phyloP scores from a whole-genome alignment of 1,140 invertebrate genomes.

The Lithobius niger region DNA sequence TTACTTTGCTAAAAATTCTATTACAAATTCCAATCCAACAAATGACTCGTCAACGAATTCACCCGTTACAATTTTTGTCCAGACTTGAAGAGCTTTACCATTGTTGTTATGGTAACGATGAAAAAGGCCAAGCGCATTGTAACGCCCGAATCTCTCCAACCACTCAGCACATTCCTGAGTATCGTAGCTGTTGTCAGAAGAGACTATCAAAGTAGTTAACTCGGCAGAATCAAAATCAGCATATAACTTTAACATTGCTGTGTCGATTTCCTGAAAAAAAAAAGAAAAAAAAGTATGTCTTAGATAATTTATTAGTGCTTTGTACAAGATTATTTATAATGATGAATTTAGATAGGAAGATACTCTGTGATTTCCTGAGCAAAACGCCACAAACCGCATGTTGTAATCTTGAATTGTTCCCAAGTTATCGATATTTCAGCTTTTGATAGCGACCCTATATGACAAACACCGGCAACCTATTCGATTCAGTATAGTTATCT shows the following conservation, averaged over 20 bases:
- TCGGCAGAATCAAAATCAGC: slow-evolving; percentile 30
- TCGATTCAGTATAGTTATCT: no score
- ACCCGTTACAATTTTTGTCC: slow-evolving; percentile 31
- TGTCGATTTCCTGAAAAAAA: slow-evolving; percentile 32
- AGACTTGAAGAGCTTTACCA: slow-evolving; percentile 32
- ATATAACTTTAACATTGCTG: slow-evolving; percentile 35
- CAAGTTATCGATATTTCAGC: no score
- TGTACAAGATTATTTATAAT: no score
- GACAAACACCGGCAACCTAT: no score
- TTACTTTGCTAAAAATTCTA: slow-evolving; percentile 34
- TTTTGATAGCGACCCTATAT: no score
- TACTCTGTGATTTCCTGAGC: no score
- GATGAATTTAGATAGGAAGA: no score
- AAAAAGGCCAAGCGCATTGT: slow-evolving; percentile 31
- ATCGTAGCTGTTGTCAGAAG: slow-evolving; percentile 29
- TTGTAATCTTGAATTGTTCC: no score
- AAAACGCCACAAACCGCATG: no score
- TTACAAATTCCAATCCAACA: slow-evolving; percentile 30
- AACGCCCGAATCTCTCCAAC: slow-evolving; percentile 28
- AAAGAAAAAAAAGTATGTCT: slow-evolving; percentile 2
- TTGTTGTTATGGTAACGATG: slow-evolving; percentile 29
- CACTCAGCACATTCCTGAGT: slow-evolving; percentile 31
- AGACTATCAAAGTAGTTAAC: slow-evolving; percentile 27
- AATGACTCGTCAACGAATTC: slow-evolving; percentile 31
- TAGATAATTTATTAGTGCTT: not conserved